Base-by-base conservation (phyloP, 1,140 invertebrate genomes). In the Colletes latitarsis region DNA sequence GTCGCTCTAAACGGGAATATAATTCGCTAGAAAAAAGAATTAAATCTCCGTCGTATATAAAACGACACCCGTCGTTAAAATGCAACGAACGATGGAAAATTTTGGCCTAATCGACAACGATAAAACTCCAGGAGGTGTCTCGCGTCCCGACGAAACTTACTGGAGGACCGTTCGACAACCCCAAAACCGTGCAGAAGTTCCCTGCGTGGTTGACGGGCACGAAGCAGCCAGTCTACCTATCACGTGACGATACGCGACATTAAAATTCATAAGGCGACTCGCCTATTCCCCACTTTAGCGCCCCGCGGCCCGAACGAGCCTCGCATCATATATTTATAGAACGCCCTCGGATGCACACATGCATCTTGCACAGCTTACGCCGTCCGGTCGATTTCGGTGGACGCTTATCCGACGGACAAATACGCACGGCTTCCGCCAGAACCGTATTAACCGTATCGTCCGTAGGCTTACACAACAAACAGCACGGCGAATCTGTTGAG, bases 191-290 rank as follows among this genome's bases (percentile, higher is more conserved):
- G 15, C 12, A 15, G 8, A 53, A 63, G 62, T 73, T 55, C 17
- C 30, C 43, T n/a, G 71, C 76, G 76, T 82, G 81, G 72, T 60
- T 79, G 64, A 57, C 77, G 82, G 80, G 86, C 81, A 72, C 58
- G 80, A 81, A 82, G 82, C 86, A 80, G 71, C 83, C 83, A 88
- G 90, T 90, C 86, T 73, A 82, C 82, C 81, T 86, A 86, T 91
- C 90, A 89, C 89, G 88, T 88, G 90, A 90, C 87, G 88, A 84
- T 85, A 88, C 79, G 77, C 69, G 71, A 85, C 89, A 90, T 92
- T 90, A 91, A 92, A 92, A 92, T 92, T 92, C 91, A 92, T 92
- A 92, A 92, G 90, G 88, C 77, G 80, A 82, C 77, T 87, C 84
- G 83, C 74, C 81, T 84, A 74, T 91, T 91, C 88, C 49, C 84